These are phyloP conservation scores for Nymphalis urticae DNA, from an alignment of 2,888 invertebrate genomes.

Conservation along the genomic window DNA sequence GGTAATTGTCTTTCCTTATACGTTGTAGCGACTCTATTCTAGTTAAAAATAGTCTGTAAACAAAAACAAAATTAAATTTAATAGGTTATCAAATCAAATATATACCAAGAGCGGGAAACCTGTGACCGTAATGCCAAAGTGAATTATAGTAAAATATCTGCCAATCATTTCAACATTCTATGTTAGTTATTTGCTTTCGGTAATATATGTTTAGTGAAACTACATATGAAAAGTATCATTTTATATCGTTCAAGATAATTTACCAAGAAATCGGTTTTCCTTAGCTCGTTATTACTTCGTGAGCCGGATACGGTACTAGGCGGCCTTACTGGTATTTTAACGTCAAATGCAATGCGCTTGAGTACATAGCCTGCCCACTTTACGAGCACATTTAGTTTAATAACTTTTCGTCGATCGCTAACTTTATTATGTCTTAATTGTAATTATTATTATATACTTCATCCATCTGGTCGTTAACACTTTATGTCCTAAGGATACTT, in stretches of 20 bases:
- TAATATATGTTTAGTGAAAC: slow-evolving; percentile 9
- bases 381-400: slow-evolving; percentile 34
- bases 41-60: too few relatives aligned
- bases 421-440: slow-evolving; percentile 1
- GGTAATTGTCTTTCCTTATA: too few relatives aligned
- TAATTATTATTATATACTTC: neutral
- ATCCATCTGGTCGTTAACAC: neutral
- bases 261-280: slow-evolving; percentile 27
- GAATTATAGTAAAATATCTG: too few relatives aligned
- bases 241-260: slow-evolving; percentile 25
- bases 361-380: slow-evolving; percentile 27
- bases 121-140: too few relatives aligned
- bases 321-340: slow-evolving; percentile 23
- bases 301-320: slow-evolving; percentile 40
- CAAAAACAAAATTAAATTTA: too few relatives aligned
- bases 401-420: neutral
- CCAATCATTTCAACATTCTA: too few relatives aligned
- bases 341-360: slow-evolving; percentile 29
- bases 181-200: neutral
- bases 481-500: neutral
- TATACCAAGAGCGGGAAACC: too few relatives aligned
- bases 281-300: slow-evolving; percentile 48
- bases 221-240: slow-evolving; percentile 20
- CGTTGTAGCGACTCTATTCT: too few relatives aligned
- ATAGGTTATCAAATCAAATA: too few relatives aligned